These are phyloP conservation scores for Caenorhabditis inopinata DNA, from an alignment of 1,140 invertebrate genomes.

Conservation along the genomic window DNA sequence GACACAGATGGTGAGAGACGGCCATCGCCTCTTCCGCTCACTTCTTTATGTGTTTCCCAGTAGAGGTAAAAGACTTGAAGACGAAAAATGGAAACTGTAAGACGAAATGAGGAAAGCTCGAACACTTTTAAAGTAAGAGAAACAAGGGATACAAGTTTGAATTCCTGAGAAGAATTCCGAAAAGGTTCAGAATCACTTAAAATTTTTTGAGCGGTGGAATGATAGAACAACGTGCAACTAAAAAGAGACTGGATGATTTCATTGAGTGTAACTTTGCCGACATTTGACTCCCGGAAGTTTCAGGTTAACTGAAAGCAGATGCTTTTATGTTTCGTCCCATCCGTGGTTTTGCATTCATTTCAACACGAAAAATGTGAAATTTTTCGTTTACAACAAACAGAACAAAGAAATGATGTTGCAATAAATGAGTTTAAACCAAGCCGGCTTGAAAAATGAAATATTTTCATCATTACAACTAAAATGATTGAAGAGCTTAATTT, in stretches of 20 bases:
- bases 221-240: slow-evolving; percentile 15
- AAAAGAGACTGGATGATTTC: slow-evolving; percentile 28
- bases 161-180: not conserved
- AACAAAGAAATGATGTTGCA: too few species aligned
- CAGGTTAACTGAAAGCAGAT: slow-evolving; percentile 32
- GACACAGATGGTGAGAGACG: slow-evolving; percentile 27
- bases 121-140: too few species aligned
- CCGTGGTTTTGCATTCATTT: not conserved
- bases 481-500: too few species aligned
- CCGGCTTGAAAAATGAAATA: too few species aligned
- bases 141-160: too few species aligned
- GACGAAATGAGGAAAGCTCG: too few species aligned
- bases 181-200: not conserved
- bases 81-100: too few species aligned
- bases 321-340: not conserved
- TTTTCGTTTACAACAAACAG: too few species aligned
- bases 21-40: slow-evolving; percentile 22
- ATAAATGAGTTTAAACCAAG: too few species aligned
- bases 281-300: slow-evolving; percentile 32
- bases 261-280: slow-evolving; percentile 4
- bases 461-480: too few species aligned
- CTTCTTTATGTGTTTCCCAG: not conserved
- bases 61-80: too few species aligned
- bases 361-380: too few species aligned
- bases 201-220: not conserved